A percentile compares a stretch with the other conserved stretches of the same genome.
Conservation (phyloP, 2,888 invertebrate genomes). For the Cataglyphis albicans region DNA sequence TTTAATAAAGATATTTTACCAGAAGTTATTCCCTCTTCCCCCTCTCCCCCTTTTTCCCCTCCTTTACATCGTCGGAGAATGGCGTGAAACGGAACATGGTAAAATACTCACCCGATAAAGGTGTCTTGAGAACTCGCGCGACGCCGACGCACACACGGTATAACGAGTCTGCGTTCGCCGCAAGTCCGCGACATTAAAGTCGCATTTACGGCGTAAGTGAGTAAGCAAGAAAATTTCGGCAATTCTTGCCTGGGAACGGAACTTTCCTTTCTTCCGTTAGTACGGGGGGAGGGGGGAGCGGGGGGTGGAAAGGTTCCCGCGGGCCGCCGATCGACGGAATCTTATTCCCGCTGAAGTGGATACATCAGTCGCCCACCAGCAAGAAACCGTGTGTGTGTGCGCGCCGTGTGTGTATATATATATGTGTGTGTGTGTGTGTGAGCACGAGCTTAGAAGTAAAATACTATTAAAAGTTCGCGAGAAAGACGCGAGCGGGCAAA, state of each 20-base stretch:
- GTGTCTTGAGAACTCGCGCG: neutral
- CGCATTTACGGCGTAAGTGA: conserved; percentile 29
- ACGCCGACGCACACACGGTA: neutral
- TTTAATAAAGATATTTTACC: conserved; percentile 41
- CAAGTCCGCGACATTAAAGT: conserved; percentile 36
- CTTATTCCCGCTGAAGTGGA: conserved; percentile 22
- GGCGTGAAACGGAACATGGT: neutral
- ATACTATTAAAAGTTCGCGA: conserved; percentile 75
- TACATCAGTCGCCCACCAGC: conserved; percentile 12
- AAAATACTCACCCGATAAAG: conserved; percentile 1
- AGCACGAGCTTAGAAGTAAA: conserved; percentile 62
- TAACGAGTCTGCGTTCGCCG: conserved; percentile 14
- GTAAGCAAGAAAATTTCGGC: conserved; percentile 42
- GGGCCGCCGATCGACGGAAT: conserved; percentile 49
- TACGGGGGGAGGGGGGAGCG: neutral
- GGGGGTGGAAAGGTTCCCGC: neutral
- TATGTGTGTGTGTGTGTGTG: neutral
- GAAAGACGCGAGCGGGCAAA: conserved; percentile 60
- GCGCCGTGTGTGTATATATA: neutral
- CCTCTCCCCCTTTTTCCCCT: neutral
- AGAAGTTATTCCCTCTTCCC: neutral
- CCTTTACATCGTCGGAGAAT: neutral
- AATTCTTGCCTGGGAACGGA: neutral
- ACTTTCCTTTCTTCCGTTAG: neutral
- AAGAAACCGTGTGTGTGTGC: conserved; percentile 4